Percentiles rank a stretch among this genome's conserved stretches.
Conservation (phyloP, 2,888 invertebrate genomes). For the Ischnura elegans region DNA sequence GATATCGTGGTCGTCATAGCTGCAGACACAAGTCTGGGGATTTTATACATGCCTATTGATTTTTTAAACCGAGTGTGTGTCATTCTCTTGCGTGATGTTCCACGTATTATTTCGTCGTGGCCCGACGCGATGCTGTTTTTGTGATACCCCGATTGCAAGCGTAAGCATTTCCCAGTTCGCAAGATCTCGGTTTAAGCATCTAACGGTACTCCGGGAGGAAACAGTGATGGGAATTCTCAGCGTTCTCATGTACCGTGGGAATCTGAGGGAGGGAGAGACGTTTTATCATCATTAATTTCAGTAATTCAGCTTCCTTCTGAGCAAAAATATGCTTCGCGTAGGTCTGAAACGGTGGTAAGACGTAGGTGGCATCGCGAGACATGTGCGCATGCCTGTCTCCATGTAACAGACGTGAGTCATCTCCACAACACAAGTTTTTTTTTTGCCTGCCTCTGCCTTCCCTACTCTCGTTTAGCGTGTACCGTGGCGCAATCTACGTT, state of each 20-base stretch:
- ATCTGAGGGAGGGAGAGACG: too few relatives aligned
- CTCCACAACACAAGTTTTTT: not conserved
- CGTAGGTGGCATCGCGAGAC: not conserved
- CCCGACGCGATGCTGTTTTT: not conserved
- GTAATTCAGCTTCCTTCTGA: not conserved
- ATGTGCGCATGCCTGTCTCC: constrained; percentile 7
- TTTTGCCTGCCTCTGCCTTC: not conserved
- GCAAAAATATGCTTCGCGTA: not conserved
- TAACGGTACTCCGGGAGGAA: constrained; percentile 18
- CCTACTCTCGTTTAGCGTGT: too few relatives aligned
- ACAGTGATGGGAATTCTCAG: not conserved
- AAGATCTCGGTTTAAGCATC: not conserved
- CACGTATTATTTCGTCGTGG: not conserved
- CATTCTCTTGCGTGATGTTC: not conserved
- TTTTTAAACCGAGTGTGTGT: too few relatives aligned
- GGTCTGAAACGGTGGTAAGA: too few relatives aligned
- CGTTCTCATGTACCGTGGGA: constrained; percentile 5
- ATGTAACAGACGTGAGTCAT: not conserved
- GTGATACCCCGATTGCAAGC: not conserved
- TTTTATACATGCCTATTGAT: too few relatives aligned
- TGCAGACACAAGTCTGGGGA: too few relatives aligned
- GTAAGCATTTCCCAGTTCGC: not conserved
- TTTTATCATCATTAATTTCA: too few relatives aligned
- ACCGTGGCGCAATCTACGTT: constrained; percentile 24
- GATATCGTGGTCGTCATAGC: too few relatives aligned